Percentiles rank a stretch among this genome's conserved stretches.
These are phyloP conservation scores for Cecropterus lyciades DNA, from an alignment of 1,140 invertebrate species.

Conservation along the genomic window DNA sequence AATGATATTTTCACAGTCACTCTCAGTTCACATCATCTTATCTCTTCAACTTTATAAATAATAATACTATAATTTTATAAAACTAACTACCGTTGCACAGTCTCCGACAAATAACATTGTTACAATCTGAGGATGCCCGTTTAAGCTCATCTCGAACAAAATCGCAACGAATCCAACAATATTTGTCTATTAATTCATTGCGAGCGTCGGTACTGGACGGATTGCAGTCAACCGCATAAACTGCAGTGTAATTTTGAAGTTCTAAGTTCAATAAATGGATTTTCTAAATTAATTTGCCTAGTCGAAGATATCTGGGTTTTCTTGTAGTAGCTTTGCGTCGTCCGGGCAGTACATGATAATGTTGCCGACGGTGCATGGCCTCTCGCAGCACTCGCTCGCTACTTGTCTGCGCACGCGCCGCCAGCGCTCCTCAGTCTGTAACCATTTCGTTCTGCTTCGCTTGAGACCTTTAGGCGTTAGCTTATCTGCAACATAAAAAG, in stretches of 20 bases:
- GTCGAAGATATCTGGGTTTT: conserved; percentile 67
- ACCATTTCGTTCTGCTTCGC: conserved; percentile 42
- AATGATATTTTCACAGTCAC: too few relatives aligned
- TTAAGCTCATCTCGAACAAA: neutral
- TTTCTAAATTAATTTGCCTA: conserved; percentile 33
- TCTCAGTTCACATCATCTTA: neutral
- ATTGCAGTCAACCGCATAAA: neutral
- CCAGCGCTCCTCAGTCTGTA: conserved; percentile 48
- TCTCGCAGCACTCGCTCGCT: conserved; percentile 63
- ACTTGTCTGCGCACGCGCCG: conserved; percentile 66
- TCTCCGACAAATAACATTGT: conserved; percentile 2
- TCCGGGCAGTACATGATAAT: conserved; percentile 71
- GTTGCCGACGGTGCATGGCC: conserved; percentile 63
- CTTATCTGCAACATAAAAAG: conserved; percentile 62
- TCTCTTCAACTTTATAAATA: conserved; percentile 23
- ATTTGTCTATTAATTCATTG: conserved; percentile 30
- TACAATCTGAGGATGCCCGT: conserved; percentile 17
- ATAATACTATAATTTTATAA: conserved; percentile 28
- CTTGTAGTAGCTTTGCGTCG: conserved; percentile 56
- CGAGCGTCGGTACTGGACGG: conserved; percentile 15
- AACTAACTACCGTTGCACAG: conserved; percentile 9
- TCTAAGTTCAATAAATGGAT: neutral
- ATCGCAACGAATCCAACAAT: conserved; percentile 31
- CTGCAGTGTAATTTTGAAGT: neutral
- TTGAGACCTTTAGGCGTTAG: conserved; percentile 55